Percentiles rank a stretch among this genome's conserved stretches.
These are phyloP conservation scores for Neria commutata DNA, from an alignment of 2,888 invertebrate species.

Conservation along the genomic window DNA sequence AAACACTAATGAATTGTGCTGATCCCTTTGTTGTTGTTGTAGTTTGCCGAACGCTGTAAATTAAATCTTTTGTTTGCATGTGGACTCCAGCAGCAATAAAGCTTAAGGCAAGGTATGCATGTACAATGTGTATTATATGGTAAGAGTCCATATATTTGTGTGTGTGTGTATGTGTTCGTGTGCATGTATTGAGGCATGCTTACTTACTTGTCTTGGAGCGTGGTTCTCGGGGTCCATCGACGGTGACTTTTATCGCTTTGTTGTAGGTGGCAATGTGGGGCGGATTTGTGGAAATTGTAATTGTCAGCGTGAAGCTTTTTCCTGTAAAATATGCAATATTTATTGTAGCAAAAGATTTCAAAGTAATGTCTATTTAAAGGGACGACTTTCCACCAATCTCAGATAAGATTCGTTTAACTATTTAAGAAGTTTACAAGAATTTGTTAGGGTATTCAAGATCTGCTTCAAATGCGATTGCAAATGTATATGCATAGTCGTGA, in stretches of 20 bases:
- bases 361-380: too few relatives aligned
- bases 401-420: too few relatives aligned
- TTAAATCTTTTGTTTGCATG: slow-evolving; percentile 35
- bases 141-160: neutral
- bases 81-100: too few relatives aligned
- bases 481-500: too few relatives aligned
- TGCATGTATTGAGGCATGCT: slow-evolving; percentile 22
- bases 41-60: slow-evolving; percentile 32
- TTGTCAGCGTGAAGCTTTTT: slow-evolving; percentile 96
- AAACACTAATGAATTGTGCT: slow-evolving; percentile 48
- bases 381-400: too few relatives aligned
- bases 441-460: too few relatives aligned
- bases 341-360: too few relatives aligned
- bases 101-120: too few relatives aligned
- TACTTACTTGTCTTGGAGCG: slow-evolving; percentile 89
- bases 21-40: slow-evolving; percentile 19
- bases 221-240: slow-evolving; percentile 96
- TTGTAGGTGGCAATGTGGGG: slow-evolving; percentile 96
- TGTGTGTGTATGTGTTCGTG: slow-evolving; percentile 8
- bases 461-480: too few relatives aligned
- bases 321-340: slow-evolving; percentile 71
- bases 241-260: slow-evolving; percentile 97
- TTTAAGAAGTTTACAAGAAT: too few relatives aligned
- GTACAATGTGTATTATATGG: neutral
- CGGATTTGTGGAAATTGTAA: slow-evolving; percentile 91